A percentile compares a stretch with the other conserved stretches of the same genome.
phyloP scores from a whole-genome alignment of 2,113 vertebrate species.

The Corvus moneduloides region DNA sequence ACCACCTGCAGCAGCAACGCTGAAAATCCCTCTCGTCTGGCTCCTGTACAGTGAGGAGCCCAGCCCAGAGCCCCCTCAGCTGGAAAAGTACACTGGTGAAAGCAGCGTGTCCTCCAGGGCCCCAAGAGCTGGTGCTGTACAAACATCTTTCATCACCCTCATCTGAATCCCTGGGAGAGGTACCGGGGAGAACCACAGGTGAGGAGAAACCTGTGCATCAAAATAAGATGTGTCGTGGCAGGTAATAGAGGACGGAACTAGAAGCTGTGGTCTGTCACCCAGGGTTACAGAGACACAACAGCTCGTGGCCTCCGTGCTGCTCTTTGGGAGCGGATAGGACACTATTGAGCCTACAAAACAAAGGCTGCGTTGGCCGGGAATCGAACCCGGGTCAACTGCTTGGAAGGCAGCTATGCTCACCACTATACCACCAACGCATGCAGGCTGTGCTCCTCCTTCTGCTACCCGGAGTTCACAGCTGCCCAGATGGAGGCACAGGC shows the following conservation, averaged over 20 bases:
- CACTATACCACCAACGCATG: slow-evolving; percentile 77
- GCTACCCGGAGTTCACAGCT: accelerated
- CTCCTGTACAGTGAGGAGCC: not conserved
- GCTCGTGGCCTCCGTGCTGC: accelerated
- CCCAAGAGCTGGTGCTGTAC: no score
- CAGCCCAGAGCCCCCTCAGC: not conserved
- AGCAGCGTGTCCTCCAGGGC: no score
- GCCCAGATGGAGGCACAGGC: no score
- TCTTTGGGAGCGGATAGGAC: accelerated
- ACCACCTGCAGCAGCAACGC: not conserved
- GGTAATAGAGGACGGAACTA: accelerated
- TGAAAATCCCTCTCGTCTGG: not conserved
- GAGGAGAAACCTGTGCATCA: no score
- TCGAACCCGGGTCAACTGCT: slow-evolving; percentile 74
- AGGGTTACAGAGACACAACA: accelerated
- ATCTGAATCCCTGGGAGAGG: no score
- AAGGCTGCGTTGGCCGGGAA: slow-evolving; percentile 58
- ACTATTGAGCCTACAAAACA: not conserved
- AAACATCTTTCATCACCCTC: not conserved
- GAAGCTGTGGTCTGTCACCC: accelerated
- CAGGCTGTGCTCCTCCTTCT: not conserved
- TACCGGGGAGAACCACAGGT: no score
- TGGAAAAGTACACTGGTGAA: not conserved
- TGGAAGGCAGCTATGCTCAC: slow-evolving; percentile 83
- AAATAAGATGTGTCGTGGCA: accelerated